Conservation (phyloP, 1,140 invertebrate genomes). For the Cydia fagiglandana region DNA sequence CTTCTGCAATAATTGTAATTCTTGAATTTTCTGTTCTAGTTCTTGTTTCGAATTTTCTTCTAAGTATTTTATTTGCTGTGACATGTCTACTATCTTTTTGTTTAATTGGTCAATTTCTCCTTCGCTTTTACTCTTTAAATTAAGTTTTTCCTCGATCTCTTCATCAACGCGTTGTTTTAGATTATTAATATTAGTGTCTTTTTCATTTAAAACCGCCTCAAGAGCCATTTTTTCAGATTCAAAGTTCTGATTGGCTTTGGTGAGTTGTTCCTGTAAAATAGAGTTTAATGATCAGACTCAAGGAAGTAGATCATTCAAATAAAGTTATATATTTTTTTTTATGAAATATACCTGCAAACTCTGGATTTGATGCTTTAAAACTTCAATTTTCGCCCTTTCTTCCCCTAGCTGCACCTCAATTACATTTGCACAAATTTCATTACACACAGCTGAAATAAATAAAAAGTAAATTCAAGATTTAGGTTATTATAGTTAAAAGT, state of each 20-base stretch:
- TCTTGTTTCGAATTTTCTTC: constrained; percentile 51
- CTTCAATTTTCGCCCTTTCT: constrained; percentile 63
- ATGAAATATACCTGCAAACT: constrained; percentile 55
- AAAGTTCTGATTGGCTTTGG: constrained; percentile 50
- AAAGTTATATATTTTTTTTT: no score
- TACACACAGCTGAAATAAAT: constrained; percentile 59
- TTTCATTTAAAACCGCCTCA: constrained; percentile 48
- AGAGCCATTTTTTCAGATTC: constrained; percentile 50
- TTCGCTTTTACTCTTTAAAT: constrained; percentile 49
- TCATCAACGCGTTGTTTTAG: constrained; percentile 65
- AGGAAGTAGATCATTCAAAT: not conserved
- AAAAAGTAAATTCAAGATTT: not conserved
- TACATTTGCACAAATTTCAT: constrained; percentile 67
- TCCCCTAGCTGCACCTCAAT: constrained; percentile 67
- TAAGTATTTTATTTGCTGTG: constrained; percentile 56
- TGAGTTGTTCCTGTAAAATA: constrained; percentile 55
- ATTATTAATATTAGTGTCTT: constrained; percentile 54
- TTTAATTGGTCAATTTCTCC: constrained; percentile 59
- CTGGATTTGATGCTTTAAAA: constrained; percentile 61
- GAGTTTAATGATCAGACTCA: constrained; percentile 6
- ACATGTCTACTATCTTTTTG: constrained; percentile 63
- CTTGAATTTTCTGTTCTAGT: constrained; percentile 60
- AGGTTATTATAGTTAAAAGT: no score
- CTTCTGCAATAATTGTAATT: constrained; percentile 61
- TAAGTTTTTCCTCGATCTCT: constrained; percentile 62